Evolutionary conservation across 2,797 vertebrate genomes (phyloP), one percentile per base, ranked within the genome.

Genomic region (Onychomys arenicola): DNA sequence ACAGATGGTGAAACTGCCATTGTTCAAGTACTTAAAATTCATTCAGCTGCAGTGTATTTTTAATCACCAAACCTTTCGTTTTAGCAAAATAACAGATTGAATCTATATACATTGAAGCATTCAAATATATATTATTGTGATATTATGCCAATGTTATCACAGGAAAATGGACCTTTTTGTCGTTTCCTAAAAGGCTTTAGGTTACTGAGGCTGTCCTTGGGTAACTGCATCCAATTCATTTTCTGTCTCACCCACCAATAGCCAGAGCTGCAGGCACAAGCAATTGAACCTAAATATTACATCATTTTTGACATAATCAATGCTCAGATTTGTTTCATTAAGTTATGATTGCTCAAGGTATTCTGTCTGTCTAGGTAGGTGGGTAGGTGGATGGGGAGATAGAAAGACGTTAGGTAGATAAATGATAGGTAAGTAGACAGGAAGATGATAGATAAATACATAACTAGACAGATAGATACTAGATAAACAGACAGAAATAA

Each of bases 11-110:
- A 96, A 40, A 40, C 7, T 71, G 1, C 37, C 5, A 14, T 81
- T 94, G 23, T 95, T 89, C n/a, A 19, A 93, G 59, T 91, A 71
- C 52, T 98, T 92, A 89, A 89, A 5, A 4, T 61, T 93, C 57
- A 93, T 81, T 65, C 7, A 83, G 57, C n/a, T 84, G 12, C 1
- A 0, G 0, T 40, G 55, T 77, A 73, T 67, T 94, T 63, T 95
- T 85, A 6, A 19, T 94, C 63, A 81, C 67, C 83, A 90, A 91
- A 91, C n/a, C n/a, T 95, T 67, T 85, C 59, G 75, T 89, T 92
- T 95, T 85, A 46, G 40, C 80, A 83, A 83, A 94, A 83, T 93
- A 93, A 86, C 67, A 91, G 90, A 71, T 86, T 82, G 57, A 67
- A 90, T 86, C 21, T 81, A 89, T 90, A 95, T 9, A 59, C 40